These are phyloP conservation scores for Ooceraea biroi DNA, from an alignment of 1,140 invertebrate genomes.

Conservation along the genomic window DNA sequence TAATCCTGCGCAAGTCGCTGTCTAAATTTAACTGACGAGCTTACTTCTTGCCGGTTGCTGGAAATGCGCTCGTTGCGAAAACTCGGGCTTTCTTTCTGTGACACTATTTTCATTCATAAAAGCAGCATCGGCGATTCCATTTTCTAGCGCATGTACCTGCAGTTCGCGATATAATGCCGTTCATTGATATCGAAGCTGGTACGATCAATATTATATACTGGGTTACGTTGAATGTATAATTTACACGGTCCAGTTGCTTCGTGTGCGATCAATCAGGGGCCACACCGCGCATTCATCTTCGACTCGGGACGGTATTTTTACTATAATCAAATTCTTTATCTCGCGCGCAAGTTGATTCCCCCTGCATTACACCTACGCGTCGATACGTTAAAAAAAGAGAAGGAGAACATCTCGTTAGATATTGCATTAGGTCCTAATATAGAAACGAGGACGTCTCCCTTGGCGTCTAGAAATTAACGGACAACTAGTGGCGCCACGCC, in stretches of 20 bases:
- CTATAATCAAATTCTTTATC: constrained; percentile 35
- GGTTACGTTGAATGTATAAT: constrained; percentile 50
- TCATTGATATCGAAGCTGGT: constrained; percentile 47
- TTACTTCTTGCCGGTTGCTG: constrained; percentile 30
- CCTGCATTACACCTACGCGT: constrained; percentile 14
- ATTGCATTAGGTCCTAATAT: constrained; percentile 58
- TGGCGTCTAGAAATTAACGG: constrained; percentile 50
- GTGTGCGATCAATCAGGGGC: constrained; percentile 38
- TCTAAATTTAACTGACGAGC: constrained; percentile 36
- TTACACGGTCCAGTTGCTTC: constrained; percentile 48
- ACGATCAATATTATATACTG: constrained; percentile 54
- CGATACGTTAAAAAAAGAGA: constrained; percentile 1
- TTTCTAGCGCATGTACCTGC: constrained; percentile 61
- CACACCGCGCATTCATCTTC: constrained; percentile 17
- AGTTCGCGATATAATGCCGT: constrained; percentile 23
- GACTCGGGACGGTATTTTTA: neutral
- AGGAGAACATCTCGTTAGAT: constrained; percentile 20
- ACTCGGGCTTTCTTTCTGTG: constrained; percentile 48
- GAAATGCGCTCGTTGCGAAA: constrained; percentile 39
- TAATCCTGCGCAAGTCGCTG: neutral
- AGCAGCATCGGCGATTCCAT: constrained; percentile 71
- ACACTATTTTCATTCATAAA: constrained; percentile 69
- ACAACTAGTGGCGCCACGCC: constrained; percentile 1
- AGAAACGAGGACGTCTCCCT: constrained; percentile 53
- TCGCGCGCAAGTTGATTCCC: neutral